Evolutionary conservation across 1,140 invertebrate genomes (phyloP), one percentile per base, ranked within the genome.

Genomic region (Drosophila sturtevanti): DNA sequence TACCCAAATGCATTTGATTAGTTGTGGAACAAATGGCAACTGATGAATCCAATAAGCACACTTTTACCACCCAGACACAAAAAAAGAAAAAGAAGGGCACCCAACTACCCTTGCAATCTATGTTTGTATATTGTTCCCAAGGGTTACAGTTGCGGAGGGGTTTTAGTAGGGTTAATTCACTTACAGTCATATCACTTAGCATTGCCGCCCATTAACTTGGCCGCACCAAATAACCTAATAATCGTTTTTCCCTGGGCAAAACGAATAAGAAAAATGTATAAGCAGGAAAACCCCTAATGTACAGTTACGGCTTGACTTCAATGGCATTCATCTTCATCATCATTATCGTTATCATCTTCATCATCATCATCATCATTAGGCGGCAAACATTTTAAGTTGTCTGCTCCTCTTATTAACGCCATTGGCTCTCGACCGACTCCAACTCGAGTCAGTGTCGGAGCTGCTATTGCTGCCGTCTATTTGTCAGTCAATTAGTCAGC

Each of bases 401-500:
- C 72, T 55, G 68, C 35, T 76, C 81, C 81, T 85, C 76, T 84
- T 85, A 85, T 84, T 84, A 82, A 79, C 80, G 81, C 72, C 63
- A 58, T 74, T 67, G 35, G 22, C 63, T 31, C 34, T 27, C 35
- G 37, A 27, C 51, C 35, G 41, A 21, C 38, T 48, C 41, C 16
- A 48, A 61, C 37, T 75, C 60, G 35, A 63, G 63, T 16, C 37
- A 38, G 59, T 71, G 68, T 44, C 44, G 67, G 44, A 72, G 68
- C 52, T 65, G 81, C 51, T 77, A 78, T 58, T 55, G 81, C 74
- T 79, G 75, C 69, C 68, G 76, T 69, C 85, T 89, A 89, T 89
- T 89, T 89, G 84, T 89, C 84, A 89, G 84, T 89, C 84, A 89
- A 89, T 89, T 89, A 89, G 84, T 89, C 85, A 89, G 84, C 84